Evolutionary conservation across 2,888 invertebrate genomes (phyloP), one percentile per base, ranked within the genome.

Genomic region (Adineta ricciae): DNA sequence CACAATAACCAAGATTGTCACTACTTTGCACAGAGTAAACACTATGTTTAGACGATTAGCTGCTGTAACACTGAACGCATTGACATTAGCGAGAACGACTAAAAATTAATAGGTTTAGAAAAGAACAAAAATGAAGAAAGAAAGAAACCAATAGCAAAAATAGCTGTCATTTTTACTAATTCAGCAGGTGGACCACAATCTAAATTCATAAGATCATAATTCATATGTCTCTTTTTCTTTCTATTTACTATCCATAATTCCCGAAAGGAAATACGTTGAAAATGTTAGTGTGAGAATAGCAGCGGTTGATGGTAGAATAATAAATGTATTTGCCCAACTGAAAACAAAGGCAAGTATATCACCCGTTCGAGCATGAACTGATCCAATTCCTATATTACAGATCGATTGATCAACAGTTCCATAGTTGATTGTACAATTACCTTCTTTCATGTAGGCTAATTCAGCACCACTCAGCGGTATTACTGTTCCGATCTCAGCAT

Each of bases 21-120:
- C 93, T 87, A 96, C 91, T 91, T 97, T 97, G 85, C 95, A 95
- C 85, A 95, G 94, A 52, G 96, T 96, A 91, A 96, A 96, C 87
- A 95, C 93, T 91, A 96, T 96, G 91, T 96, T 96, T 84, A 96
- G 95, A 88, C 95, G 94, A 87, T 96, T 96, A 16, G 96, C 96
- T 90, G 96, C 92, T 91, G 95, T 95, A 86, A 96, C 96, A 91
- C 96, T 96, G 92, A 94, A 95, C 93, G 96, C 96, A 92, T 96
- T 96, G 88, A 96, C 94, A 90, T 95, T 94, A 88, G 95, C 93
- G 90, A 96, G 95, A 91, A 95, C 93, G 89, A 95, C 95, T 95
- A 92, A 50, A n/a, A n/a, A 91, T 46, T 46, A 91, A 36, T 84
- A 56, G n/a, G 1, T 46, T 46, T 46, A 93, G 0, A 94, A 94